Evolutionary conservation across 2,888 invertebrate species (phyloP), one percentile per base, ranked within the genome.

Genomic region (Terebella lapidaria): DNA sequence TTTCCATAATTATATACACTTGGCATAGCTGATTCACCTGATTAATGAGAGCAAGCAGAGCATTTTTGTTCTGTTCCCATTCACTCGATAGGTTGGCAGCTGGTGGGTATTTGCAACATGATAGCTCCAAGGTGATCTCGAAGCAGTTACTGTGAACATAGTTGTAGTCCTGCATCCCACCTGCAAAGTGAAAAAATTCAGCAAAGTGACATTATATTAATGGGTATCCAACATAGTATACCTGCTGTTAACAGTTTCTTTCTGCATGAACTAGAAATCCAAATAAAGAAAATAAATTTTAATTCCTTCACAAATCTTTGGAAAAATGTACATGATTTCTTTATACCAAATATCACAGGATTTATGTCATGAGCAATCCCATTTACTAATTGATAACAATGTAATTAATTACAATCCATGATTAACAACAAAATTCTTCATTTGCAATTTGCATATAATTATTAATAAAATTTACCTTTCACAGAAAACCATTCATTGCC

Each of bases 131-230:
- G 0, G 94, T 94, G 18, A 94, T 85, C 81, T 94, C 94, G 90
- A 95, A 91, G 78, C 92, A 92, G n/a, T 94, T 93, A 73, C 89
- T 89, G 88, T 89, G 89, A n/a, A 92, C 86, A 81, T 95, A 95
- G 81, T 94, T 94, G 81, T 90, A 95, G 78, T 95, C 95, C 81
- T 92, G 91, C 91, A 92, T 91, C 25, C 91, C 90, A 59, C 92
- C 91, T 85, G 62, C 2, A 58, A 47, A 51, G 5, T 49, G 22
- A 20, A 22, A 49, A 49, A n/a, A 35, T 35, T 35, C 18, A 35
- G 35, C 35, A 10, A 15, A 35, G 10, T 35, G 35, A 35, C 18
- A 35, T 35, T 35, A 35, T 35, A 18, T 18, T 35, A 35, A n/a
- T n/a, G n/a, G n/a, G n/a, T n/a, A n/a, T n/a, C n/a, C n/a, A n/a